Conservation (phyloP, 2,888 invertebrate species). For the Tachina grossa region DNA sequence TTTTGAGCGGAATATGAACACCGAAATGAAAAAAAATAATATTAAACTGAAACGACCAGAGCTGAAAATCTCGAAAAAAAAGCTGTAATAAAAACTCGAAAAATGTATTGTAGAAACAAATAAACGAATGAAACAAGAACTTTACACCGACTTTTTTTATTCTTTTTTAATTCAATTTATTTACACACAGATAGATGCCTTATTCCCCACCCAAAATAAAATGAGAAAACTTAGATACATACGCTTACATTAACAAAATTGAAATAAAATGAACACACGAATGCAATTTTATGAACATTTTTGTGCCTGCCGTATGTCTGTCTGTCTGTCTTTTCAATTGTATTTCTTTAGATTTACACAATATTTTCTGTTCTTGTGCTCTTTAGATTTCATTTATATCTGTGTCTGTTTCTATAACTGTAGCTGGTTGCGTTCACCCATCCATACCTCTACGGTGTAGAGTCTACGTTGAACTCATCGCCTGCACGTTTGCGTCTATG, state of each 20-base stretch:
- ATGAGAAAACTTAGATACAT: conserved; percentile 72
- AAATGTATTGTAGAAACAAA: conserved; percentile 19
- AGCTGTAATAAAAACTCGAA: conserved; percentile 45
- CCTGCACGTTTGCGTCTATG: not conserved
- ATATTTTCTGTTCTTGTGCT: conserved; percentile 30
- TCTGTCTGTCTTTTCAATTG: conserved; percentile 24
- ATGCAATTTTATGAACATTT: conserved; percentile 65
- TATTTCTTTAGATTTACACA: conserved; percentile 54
- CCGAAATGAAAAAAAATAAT: conserved; percentile 4
- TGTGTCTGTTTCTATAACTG: not conserved
- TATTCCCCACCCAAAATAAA: conserved; percentile 66
- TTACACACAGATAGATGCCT: conserved; percentile 63
- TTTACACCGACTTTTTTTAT: conserved; percentile 72
- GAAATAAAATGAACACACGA: conserved; percentile 68
- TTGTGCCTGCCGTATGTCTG: conserved; percentile 48
- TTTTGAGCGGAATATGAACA: conserved; percentile 57
- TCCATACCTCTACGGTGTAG: not conserved
- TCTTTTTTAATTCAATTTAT: conserved; percentile 66
- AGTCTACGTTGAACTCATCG: not conserved
- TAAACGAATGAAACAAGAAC: conserved; percentile 59
- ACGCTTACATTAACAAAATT: conserved; percentile 44
- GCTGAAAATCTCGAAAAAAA: conserved; percentile 49
- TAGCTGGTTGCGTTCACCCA: conserved; percentile 15
- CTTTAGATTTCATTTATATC: conserved; percentile 18
- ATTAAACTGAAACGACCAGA: conserved; percentile 35